Base-by-base conservation (phyloP, 2,888 invertebrate genomes). In the Prenolepis imparis region DNA sequence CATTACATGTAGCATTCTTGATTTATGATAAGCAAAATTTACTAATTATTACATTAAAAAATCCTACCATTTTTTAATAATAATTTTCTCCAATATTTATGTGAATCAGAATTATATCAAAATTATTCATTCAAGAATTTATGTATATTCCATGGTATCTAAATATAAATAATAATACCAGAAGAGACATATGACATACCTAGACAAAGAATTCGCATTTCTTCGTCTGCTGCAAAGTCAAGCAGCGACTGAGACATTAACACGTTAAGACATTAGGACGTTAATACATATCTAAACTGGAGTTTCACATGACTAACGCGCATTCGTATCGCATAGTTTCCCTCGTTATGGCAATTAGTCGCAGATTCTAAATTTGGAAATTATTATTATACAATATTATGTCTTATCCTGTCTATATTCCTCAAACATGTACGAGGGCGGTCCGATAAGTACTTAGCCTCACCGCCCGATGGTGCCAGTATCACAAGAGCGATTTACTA, bases 181-280 rank as follows among this genome's bases (percentile, higher is more conserved):
- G 11, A 36, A 12, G 44, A 70, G 82, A 66, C 57, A 73, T 41
- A 59, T 86, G 88, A 89, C 89, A 84, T 88, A 88, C 72, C 68
- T 66, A 64, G 66, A 73, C n/a, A 48, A 86, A 88, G 89, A 89
- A 89, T 88, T 86, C 75, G 63, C 66, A 73, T 82, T 57, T 72
- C 64, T 84, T 74, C 77, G 67, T 70, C 57, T 64, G 32, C 21
- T 41, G n/a, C 61, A 55, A 24, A 28, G 52, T 9, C 41, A 24
- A 84, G 81, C 52, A 83, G 57, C 61, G 66, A 12, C 63, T 15
- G 59, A 78, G 78, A 78, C 78, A 70, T 78, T 70, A 78, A 59
- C 59, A 21, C 78, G 59, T 70, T 70, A 72, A 72, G 36, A 78
- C 68, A 32, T 48, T 48, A 28, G 32, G 52, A 67, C 44, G 18